Conservation (phyloP, 2,888 invertebrate genomes). For the Abscondita cerata region DNA sequence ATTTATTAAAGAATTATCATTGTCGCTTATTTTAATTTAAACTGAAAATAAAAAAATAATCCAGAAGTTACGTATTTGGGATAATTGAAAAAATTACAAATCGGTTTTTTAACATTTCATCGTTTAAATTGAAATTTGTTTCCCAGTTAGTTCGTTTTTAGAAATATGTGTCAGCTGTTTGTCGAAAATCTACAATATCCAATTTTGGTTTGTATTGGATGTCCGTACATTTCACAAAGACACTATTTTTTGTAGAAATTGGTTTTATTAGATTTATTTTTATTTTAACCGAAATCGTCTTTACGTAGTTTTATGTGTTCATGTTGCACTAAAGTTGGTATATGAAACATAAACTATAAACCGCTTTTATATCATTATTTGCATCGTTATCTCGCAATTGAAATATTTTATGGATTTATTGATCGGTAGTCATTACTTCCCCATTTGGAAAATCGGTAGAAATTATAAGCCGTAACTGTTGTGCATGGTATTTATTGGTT, state of each 20-base stretch:
- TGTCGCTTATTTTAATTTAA: no score
- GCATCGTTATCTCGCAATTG: conserved; percentile 13
- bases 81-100: no score
- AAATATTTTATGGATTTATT: conserved; percentile 19
- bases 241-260: neutral
- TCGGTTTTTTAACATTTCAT: no score
- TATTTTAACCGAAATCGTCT: neutral
- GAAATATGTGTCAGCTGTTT: conserved; percentile 15
- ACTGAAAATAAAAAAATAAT: no score
- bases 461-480: conserved; percentile 30
- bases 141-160: no score
- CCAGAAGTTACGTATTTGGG: no score
- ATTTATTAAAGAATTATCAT: no score
- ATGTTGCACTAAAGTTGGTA: no score
- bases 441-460: conserved; percentile 24
- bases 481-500: conserved; percentile 29
- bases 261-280: neutral
- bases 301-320: no score
- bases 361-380: conserved; percentile 4
- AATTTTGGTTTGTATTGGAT: conserved; percentile 23
- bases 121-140: no score
- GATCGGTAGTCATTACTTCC: conserved; percentile 22
- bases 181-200: conserved; percentile 23
- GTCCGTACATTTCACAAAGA: no score
- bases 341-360: neutral